phyloP scores from a whole-genome alignment of 2,888 invertebrate species.

The Ochropleura leucogaster region DNA sequence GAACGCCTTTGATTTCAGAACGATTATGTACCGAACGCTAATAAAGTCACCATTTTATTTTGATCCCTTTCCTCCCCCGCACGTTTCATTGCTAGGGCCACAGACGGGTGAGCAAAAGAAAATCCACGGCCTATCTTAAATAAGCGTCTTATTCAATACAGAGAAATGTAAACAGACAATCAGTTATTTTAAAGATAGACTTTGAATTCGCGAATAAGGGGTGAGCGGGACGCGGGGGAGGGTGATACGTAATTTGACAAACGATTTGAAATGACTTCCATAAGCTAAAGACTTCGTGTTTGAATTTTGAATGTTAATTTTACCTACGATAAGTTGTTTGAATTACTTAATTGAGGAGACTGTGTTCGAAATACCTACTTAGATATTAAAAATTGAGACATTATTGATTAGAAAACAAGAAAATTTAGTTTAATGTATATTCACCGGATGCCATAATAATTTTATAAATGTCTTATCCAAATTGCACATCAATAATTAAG shows the following conservation, averaged over 20 bases:
- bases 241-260: conserved; percentile 79
- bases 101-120: conserved; percentile 58
- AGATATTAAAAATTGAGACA: conserved; percentile 21
- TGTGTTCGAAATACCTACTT: background rate
- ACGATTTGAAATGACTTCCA: conserved; percentile 74
- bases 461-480: conserved; percentile 8
- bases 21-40: conserved; percentile 83
- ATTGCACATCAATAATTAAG: conserved; percentile 9
- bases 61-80: conserved; percentile 65
- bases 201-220: conserved; percentile 76
- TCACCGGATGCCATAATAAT: conserved; percentile 23
- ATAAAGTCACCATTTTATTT: conserved; percentile 80
- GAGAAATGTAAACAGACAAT: conserved; percentile 89
- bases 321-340: conserved; percentile 47
- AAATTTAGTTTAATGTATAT: conserved; percentile 5
- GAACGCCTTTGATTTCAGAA: conserved; percentile 82
- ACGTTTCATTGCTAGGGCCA: conserved; percentile 46
- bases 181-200: conserved; percentile 88
- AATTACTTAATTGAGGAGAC: conserved; percentile 35
- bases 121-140: conserved; percentile 75
- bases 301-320: conserved; percentile 70
- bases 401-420: conserved; percentile 30
- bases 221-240: conserved; percentile 58
- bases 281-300: conserved; percentile 65
- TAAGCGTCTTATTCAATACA: conserved; percentile 85